Evolutionary conservation across 2,113 vertebrate genomes (phyloP), one percentile per base, ranked within the genome.

Genomic region (Leptobrachium leishanense): DNA sequence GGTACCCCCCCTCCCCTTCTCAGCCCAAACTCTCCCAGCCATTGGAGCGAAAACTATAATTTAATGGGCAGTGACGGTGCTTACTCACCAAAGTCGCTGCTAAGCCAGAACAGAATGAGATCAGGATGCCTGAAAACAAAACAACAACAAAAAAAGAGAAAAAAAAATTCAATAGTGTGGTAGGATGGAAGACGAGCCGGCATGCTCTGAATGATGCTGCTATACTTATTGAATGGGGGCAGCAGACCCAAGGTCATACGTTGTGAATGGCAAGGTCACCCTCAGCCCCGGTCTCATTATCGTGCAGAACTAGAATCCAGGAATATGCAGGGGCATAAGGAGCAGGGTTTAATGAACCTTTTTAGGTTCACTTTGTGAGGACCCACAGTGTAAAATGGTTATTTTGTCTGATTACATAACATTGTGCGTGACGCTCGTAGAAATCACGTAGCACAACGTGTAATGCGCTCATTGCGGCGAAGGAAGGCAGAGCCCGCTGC

Each of bases 11-110:
- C 84, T 87, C 83, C 81, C 78, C 84, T 87, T 82, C 81, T 76
- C 46, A 50, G 83, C 84, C 84, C 83, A 85, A 88, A 88, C 86
- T 76, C 85, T 85, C 84, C 83, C 84, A 81, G 85, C 85, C 84
- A 77, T 71, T 62, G 72, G 79, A 85, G 81, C 80, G 82, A 85
- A 86, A 87, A 83, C 84, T 88, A 76, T 88, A 86, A 88, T 88
- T 89, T 84, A 85, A 85, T 83, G 84, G 81, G 78, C 82, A 71
- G 2, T 43, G 46, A 70, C 77, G 73, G 70, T 65, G 59, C 5
- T 13, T 20, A 54, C 46, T 43, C 41, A 2, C 15, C 40, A 79
- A 43, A 42, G 40, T 43, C 59, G 15, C n/a, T n/a, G 59, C 77
- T 73, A 43, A 44, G 66, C 41, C 7, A 44, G 68, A 73, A 79